These are phyloP conservation scores for Microcebus murinus DNA, from an alignment of 2,113 vertebrate species.

Conservation along the genomic window DNA sequence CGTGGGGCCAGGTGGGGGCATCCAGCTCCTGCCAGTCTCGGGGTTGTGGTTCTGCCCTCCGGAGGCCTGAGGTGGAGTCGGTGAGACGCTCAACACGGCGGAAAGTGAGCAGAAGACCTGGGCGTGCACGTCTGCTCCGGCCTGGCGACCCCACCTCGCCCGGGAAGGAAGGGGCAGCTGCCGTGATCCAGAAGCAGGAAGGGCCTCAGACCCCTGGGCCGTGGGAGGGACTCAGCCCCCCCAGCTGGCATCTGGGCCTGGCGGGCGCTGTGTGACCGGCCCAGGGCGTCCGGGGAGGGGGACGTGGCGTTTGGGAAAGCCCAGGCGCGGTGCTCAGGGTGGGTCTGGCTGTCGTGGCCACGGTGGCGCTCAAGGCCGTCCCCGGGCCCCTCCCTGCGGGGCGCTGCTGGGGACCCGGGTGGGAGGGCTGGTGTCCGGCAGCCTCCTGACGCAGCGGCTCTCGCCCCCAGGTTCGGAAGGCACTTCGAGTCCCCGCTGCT, in stretches of 20 bases:
- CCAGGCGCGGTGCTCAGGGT: background rate
- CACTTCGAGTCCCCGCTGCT: conserved; percentile 94
- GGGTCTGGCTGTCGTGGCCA: background rate
- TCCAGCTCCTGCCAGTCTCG: background rate
- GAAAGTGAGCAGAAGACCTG: background rate
- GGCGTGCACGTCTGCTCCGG: background rate
- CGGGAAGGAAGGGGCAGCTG: background rate
- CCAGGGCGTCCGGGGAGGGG: background rate
- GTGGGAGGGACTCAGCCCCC: background rate
- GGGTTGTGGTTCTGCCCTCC: background rate
- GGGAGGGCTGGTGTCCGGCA: no score
- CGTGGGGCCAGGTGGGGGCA: background rate
- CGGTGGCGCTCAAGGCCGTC: background rate
- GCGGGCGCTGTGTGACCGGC: accelerated
- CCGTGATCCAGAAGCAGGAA: background rate
- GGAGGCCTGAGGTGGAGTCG: background rate
- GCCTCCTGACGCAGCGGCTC: background rate
- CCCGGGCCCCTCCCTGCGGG: background rate
- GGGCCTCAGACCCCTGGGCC: background rate
- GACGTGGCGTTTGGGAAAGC: background rate
- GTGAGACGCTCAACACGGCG: background rate
- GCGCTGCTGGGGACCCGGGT: background rate
- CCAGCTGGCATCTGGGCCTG: background rate
- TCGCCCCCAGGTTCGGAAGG: conserved; percentile 90
- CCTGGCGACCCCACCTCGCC: accelerated